A percentile compares a stretch with the other conserved stretches of the same genome.
These are phyloP conservation scores for Sylvilagus floridanus DNA, from an alignment of 2,797 vertebrate species.

Conservation along the genomic window DNA sequence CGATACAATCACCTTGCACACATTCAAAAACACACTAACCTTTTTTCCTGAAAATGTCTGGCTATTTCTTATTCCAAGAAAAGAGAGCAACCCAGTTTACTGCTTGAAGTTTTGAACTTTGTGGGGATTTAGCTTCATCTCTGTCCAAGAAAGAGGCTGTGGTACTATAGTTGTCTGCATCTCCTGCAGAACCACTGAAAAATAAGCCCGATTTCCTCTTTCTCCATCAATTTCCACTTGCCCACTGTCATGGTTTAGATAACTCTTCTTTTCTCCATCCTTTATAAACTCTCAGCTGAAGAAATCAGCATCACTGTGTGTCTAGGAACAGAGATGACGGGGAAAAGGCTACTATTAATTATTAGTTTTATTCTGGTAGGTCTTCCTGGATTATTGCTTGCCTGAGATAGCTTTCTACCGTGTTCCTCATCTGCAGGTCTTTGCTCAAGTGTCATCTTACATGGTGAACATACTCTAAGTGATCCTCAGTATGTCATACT, in stretches of 20 bases:
- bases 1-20: background rate
- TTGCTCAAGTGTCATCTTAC: background rate
- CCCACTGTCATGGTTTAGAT: background rate
- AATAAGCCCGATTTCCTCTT: background rate
- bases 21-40: background rate
- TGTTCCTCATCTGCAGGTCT: background rate
- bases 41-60: background rate
- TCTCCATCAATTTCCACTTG: background rate
- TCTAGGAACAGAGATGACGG: background rate
- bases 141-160: background rate
- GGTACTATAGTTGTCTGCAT: background rate
- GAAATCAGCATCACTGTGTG: background rate
- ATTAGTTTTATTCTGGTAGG: background rate
- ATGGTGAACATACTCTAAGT: background rate
- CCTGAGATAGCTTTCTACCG: background rate
- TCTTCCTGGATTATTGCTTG: background rate
- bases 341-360: background rate
- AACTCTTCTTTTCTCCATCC: background rate
- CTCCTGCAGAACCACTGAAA: background rate
- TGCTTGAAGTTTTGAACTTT: background rate
- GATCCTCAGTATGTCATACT: background rate
- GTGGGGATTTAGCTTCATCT: background rate
- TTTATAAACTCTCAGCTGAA: background rate
- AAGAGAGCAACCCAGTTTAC: background rate
- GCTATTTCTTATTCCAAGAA: background rate